Evolutionary conservation across 2,888 invertebrate genomes (phyloP).

Genomic region (Noctua janthe): DNA sequence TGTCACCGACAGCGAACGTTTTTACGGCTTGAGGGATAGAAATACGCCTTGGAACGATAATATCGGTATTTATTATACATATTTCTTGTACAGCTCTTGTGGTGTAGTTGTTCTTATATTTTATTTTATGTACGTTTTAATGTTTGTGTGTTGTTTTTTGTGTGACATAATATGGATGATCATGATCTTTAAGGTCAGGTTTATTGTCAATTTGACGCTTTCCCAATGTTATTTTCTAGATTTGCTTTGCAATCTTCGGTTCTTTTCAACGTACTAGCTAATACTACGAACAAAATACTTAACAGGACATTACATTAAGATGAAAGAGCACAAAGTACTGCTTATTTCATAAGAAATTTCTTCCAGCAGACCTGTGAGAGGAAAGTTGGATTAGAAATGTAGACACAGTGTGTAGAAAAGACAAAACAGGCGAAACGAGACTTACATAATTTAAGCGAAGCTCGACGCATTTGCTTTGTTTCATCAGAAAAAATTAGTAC

Average conservation of each 20-base stretch:
- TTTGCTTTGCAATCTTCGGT: background rate
- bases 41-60: slow-evolving; percentile 39
- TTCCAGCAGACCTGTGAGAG: no score
- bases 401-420: no score
- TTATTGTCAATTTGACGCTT: background rate
- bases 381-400: no score
- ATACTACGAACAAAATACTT: background rate
- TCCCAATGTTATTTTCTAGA: background rate
- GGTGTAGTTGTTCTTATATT: slow-evolving; percentile 20
- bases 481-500: background rate
- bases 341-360: no score
- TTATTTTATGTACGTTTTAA: slow-evolving; percentile 10
- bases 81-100: slow-evolving; percentile 40
- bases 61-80: slow-evolving; percentile 45
- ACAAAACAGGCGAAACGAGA: background rate
- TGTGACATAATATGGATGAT: background rate
- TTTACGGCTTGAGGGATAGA: slow-evolving; percentile 40
- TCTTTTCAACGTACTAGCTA: background rate
- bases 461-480: background rate
- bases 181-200: background rate
- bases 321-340: no score
- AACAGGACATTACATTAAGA: no score
- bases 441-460: background rate
- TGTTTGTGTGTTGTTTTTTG: slow-evolving; percentile 10
- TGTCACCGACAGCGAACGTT: slow-evolving; percentile 56